Conservation (phyloP, 1,140 invertebrate genomes). For the Atta colombica region DNA sequence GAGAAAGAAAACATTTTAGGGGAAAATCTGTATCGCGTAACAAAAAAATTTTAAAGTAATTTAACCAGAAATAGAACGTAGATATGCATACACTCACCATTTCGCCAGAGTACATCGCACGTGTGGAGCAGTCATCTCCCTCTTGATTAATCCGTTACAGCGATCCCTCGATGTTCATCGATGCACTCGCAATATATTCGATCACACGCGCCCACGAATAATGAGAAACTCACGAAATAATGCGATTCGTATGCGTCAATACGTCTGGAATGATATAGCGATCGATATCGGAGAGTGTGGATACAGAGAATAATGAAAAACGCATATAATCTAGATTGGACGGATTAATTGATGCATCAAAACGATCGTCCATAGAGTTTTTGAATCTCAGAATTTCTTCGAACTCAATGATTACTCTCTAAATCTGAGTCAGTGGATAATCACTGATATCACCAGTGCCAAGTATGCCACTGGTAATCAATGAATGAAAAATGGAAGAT, state of each 20-base stretch:
- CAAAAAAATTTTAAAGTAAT: conserved; percentile 16
- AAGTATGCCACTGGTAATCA: no score
- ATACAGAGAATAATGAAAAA: neutral
- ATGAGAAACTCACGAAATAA: conserved; percentile 26
- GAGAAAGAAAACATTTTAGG: neutral
- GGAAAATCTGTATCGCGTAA: neutral
- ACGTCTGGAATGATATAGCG: neutral
- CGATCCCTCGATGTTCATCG: conserved; percentile 34
- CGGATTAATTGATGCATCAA: conserved; percentile 31
- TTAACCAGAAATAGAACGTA: neutral
- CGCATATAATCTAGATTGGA: conserved; percentile 7
- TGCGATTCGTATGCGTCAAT: conserved; percentile 24
- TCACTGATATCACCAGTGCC: no score
- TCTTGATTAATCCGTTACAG: conserved; percentile 36
- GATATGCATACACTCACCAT: neutral
- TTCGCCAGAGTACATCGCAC: neutral
- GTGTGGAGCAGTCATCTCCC: neutral
- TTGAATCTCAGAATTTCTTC: no score
- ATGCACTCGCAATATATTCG: neutral
- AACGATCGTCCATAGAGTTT: neutral
- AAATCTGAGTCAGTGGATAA: no score
- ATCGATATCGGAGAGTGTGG: neutral
- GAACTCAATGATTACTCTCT: no score
- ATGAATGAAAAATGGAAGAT: no score
- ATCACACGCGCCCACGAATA: conserved; percentile 22